These are phyloP conservation scores for Eulemur mongoz DNA, from an alignment of 2,797 vertebrate genomes.

Conservation along the genomic window DNA sequence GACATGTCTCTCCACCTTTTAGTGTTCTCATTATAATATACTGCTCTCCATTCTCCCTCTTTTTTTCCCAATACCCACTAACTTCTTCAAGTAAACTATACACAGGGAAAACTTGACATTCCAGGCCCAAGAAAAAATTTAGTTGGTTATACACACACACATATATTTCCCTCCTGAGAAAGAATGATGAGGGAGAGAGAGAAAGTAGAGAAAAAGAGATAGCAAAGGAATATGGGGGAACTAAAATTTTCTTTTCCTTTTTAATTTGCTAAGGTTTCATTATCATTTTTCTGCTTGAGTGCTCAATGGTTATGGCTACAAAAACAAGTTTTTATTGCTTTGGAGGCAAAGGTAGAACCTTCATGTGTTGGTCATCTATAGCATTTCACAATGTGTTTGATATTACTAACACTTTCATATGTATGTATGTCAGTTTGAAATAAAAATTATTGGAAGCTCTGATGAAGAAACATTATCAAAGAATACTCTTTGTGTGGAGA, in stretches of 20 bases:
- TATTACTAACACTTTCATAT: not conserved
- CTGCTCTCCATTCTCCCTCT: not conserved
- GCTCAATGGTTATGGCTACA: not conserved
- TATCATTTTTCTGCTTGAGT: not conserved
- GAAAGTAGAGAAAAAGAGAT: not conserved
- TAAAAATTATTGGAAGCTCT: not conserved
- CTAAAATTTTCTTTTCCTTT: not conserved
- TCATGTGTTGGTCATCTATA: not conserved
- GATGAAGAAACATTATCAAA: not conserved
- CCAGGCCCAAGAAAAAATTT: slow-evolving; percentile 33
- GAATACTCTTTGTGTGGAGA: not conserved
- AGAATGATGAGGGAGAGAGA: not conserved
- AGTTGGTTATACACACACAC: not conserved
- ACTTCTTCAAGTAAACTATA: not conserved
- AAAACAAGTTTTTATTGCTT: not conserved
- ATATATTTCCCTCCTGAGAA: not conserved
- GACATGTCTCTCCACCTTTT: slow-evolving; percentile 62
- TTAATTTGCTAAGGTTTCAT: not conserved
- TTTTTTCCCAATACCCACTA: not conserved
- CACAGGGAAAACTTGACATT: not conserved
- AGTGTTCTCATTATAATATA: slow-evolving; percentile 61
- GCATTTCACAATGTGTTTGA: not conserved
- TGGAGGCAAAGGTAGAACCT: not conserved
- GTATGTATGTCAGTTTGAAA: not conserved
- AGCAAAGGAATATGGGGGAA: not conserved